These are phyloP conservation scores for Hololepta plana DNA, from an alignment of 2,888 invertebrate species.

Conservation along the genomic window DNA sequence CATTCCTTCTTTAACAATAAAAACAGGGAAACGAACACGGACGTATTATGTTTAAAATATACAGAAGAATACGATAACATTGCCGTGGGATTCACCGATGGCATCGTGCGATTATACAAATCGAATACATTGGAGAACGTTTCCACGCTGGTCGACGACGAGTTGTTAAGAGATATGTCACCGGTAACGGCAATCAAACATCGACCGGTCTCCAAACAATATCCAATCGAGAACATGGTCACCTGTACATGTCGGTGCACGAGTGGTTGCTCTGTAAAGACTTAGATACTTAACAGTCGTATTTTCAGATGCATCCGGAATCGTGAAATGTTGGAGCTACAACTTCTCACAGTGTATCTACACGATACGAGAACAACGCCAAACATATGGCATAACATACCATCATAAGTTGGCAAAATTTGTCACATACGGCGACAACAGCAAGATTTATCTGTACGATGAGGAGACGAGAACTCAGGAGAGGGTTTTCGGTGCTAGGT, in stretches of 20 bases:
- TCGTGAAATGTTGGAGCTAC: constrained; percentile 51
- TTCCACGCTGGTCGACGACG: constrained; percentile 33
- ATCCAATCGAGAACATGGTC: constrained; percentile 38
- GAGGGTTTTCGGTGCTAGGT: constrained; percentile 32
- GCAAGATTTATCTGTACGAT: constrained; percentile 44
- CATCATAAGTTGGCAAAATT: constrained; percentile 38
- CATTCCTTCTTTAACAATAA: too few relatives aligned
- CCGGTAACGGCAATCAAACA: constrained; percentile 43
- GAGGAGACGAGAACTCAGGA: constrained; percentile 48
- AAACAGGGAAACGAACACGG: constrained; percentile 35
- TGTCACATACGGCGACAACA: constrained; percentile 44
- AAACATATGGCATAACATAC: constrained; percentile 42
- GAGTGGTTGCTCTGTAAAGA: background rate
- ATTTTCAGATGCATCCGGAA: constrained; percentile 42
- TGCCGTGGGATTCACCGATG: constrained; percentile 42
- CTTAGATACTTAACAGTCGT: constrained; percentile 1
- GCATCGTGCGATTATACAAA: constrained; percentile 36
- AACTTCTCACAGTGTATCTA: constrained; percentile 42
- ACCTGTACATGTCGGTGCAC: constrained; percentile 34
- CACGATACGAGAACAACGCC: constrained; percentile 44
- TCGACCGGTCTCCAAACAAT: constrained; percentile 36
- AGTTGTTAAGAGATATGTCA: constrained; percentile 33
- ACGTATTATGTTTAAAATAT: constrained; percentile 39
- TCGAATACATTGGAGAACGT: constrained; percentile 29
- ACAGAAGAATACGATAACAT: constrained; percentile 39